Conservation (phyloP, 1,140 invertebrate genomes). For the Caerostris darwini region DNA sequence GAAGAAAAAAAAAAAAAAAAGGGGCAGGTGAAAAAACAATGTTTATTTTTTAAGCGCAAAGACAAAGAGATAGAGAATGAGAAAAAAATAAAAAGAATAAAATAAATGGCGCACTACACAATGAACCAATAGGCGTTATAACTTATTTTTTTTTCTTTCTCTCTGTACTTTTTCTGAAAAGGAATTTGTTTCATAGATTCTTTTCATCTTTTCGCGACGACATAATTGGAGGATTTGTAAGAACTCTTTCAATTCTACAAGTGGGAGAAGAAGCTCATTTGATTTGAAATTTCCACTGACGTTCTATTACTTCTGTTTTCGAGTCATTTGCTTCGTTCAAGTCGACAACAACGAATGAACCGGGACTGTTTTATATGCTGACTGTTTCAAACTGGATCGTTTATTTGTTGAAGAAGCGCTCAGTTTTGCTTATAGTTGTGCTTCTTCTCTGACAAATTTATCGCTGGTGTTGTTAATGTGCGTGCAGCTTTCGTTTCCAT, state of each 20-base stretch:
- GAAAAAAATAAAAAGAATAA: too few relatives aligned
- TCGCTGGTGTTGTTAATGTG: neutral
- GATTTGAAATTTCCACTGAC: slow-evolving; percentile 24
- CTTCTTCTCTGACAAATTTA: slow-evolving; percentile 24
- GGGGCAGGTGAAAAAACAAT: neutral
- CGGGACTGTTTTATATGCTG: slow-evolving; percentile 1
- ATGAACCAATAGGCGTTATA: slow-evolving; percentile 46
- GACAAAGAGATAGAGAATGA: slow-evolving; percentile 7
- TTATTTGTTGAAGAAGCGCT: neutral
- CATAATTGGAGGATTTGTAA: slow-evolving; percentile 37
- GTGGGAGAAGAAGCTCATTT: slow-evolving; percentile 9
- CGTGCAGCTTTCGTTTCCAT: slow-evolving; percentile 2
- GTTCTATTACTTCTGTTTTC: slow-evolving; percentile 42
- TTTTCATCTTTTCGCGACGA: neutral
- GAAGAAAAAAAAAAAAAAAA: slow-evolving; percentile 11
- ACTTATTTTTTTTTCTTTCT: too few relatives aligned
- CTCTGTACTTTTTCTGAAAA: neutral
- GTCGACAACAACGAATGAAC: neutral
- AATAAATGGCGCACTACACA: neutral
- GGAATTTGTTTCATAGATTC: slow-evolving; percentile 30
- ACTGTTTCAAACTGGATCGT: slow-evolving; percentile 17
- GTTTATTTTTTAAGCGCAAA: slow-evolving; percentile 46
- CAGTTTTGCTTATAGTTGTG: neutral
- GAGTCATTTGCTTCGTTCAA: slow-evolving; percentile 35
- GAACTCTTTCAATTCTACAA: slow-evolving; percentile 35